Base-by-base conservation (phyloP, 2,888 invertebrate genomes). In the Drosophila paramelanica region DNA sequence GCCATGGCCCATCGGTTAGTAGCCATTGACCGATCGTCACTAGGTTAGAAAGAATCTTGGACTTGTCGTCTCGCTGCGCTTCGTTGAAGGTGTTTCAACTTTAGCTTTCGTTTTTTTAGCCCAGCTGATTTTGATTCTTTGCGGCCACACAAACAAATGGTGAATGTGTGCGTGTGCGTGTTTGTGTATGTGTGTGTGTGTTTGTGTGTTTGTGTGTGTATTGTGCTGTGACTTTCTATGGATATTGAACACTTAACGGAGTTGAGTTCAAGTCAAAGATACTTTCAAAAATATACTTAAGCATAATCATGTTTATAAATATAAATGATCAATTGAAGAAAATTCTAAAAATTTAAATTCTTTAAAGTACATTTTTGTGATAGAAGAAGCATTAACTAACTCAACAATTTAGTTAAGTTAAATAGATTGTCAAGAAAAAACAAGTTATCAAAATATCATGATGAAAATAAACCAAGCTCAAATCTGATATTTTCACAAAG, bases 91-190 rank as follows among this genome's bases (percentile, higher is more conserved):
- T 75, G 75, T 80, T 67, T 62, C 67, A 83, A 75, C 68, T 67
- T 69, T 57, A 76, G 81, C 83, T 81, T 81, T 81, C 81, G 83
- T 81, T 81, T 81, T 81, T 81, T 79, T 75, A 69, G 57, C 52
- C 62, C 81, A 79, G 79, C 79, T 79, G 79, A 79, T 68, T 77
- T 61, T 70, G 45, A 67, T 72, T 69, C 55, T 66, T 53, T 65
- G 17, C 45, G 23, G 46, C 8, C 38, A 43, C 47, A 7, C 31
- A 31, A 31, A 31, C 31, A 8, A 31, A 3, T 31, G 10, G 31
- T 31, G 31, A 31, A 8, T 10, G n/a, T 31, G 14, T 27, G 38
- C 51, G 43, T 10, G 14, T 25, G 1, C 8, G 31, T 31, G 31
- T 31, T 3, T 31, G 31, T 27, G 6, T 27, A 7, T 27, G n/a